Conservation (phyloP, 2,888 invertebrate genomes). For the Ormyrus labotus region DNA sequence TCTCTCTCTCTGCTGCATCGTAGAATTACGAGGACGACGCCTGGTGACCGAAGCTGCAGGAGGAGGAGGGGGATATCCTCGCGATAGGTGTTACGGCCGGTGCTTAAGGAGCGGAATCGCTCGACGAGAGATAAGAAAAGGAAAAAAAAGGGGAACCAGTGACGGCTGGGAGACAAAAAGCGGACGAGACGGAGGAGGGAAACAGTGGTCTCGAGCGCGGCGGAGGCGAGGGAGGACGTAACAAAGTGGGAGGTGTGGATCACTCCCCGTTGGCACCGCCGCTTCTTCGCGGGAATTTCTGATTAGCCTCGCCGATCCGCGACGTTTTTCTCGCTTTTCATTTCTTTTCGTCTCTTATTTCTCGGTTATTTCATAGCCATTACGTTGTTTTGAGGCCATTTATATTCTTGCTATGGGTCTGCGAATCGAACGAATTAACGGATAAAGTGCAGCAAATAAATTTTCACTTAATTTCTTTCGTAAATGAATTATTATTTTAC, state of each 20-base stretch:
- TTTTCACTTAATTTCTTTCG: too few species aligned
- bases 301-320: conserved; percentile 65
- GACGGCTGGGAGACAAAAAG: conserved; percentile 32
- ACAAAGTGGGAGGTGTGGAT: conserved; percentile 61
- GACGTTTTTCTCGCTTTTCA: background rate
- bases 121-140: background rate
- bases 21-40: conserved; percentile 52
- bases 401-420: background rate
- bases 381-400: conserved; percentile 25
- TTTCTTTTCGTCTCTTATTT: background rate
- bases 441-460: too few species aligned
- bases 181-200: conserved; percentile 40
- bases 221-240: conserved; percentile 44
- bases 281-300: conserved; percentile 70
- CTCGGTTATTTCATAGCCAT: conserved; percentile 41
- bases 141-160: conserved; percentile 31
- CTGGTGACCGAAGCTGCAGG: background rate
- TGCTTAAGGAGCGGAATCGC: conserved; percentile 55
- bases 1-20: background rate
- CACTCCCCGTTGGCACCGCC: conserved; percentile 72
- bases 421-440: too few species aligned
- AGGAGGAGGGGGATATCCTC: conserved; percentile 59
- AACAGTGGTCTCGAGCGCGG: conserved; percentile 45
- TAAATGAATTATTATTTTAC: too few species aligned
- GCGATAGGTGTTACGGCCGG: conserved; percentile 65